phyloP scores from a whole-genome alignment of 2,113 vertebrate species.

The Leptobrachium ailaonicum region DNA sequence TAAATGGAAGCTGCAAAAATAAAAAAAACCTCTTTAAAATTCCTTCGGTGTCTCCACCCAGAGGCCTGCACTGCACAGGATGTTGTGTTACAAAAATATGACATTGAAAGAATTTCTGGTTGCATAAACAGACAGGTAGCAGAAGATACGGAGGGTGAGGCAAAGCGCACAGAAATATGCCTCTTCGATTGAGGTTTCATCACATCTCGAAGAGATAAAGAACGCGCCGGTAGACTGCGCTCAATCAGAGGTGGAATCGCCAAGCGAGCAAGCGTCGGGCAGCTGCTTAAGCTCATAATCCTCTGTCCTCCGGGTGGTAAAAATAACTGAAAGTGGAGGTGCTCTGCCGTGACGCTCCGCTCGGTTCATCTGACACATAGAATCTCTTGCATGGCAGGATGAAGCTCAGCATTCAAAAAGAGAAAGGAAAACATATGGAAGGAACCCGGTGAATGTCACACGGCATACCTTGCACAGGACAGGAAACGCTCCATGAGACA shows the following conservation, averaged over 20 bases:
- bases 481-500: too few relatives aligned
- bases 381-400: background rate
- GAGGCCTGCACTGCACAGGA: background rate
- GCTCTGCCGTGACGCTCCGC: background rate
- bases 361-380: background rate
- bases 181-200: conserved; percentile 8
- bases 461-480: too few relatives aligned
- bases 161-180: conserved; percentile 2
- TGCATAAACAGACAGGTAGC: conserved; percentile 36
- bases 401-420: background rate
- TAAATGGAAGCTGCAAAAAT: background rate
- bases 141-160: conserved; percentile 10
- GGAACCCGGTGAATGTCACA: too few relatives aligned
- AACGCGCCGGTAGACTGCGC: background rate
- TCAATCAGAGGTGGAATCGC: background rate
- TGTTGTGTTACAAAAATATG: background rate
- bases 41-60: conserved; percentile 22
- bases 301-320: conserved; percentile 5
- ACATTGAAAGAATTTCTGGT: background rate
- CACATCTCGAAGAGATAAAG: background rate
- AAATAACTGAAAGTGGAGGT: background rate
- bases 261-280: background rate
- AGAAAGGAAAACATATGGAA: too few relatives aligned
- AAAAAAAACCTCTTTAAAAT: conserved; percentile 23
- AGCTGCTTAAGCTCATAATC: background rate